These are phyloP conservation scores for Bombus waltoni DNA, from an alignment of 1,140 invertebrate genomes.

Conservation along the genomic window DNA sequence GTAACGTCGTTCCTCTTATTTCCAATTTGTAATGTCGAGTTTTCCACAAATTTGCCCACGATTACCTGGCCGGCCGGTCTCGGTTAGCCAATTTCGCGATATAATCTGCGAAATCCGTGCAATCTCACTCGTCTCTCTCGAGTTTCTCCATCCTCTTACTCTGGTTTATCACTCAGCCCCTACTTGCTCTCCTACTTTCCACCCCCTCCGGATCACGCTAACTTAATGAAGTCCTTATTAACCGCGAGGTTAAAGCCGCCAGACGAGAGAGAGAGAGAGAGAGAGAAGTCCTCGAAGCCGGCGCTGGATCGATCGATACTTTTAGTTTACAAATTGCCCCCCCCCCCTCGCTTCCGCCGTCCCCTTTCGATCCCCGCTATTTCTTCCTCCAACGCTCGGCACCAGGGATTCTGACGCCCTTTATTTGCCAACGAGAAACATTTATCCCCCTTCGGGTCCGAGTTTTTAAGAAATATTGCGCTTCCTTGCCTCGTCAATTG, in stretches of 20 bases:
- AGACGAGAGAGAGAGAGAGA: conserved; percentile 6
- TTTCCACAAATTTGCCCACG: conserved; percentile 63
- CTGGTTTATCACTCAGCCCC: background rate
- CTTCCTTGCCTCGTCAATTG: background rate
- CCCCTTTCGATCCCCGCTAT: background rate
- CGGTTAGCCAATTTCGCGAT: conserved; percentile 73
- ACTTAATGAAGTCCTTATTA: conserved; percentile 73
- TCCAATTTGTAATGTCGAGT: conserved; percentile 59
- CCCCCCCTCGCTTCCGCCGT: background rate
- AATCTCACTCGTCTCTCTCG: conserved; percentile 66
- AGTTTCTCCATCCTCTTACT: conserved; percentile 32
- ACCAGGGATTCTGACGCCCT: background rate
- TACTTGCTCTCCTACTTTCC: background rate
- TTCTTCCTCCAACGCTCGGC: background rate
- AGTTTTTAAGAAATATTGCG: conserved; percentile 36
- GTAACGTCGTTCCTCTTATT: conserved; percentile 47
- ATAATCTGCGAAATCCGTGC: conserved; percentile 72
- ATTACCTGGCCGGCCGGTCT: conserved; percentile 41
- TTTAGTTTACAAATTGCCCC: conserved; percentile 38
- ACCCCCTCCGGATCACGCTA: conserved; percentile 56
- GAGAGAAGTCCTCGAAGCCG: conserved; percentile 24
- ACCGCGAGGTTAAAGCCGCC: conserved; percentile 62
- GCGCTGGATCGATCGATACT: conserved; percentile 51
- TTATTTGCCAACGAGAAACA: conserved; percentile 39
- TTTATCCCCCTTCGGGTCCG: conserved; percentile 8